Conservation (phyloP, 2,888 invertebrate genomes). For the Phorcus lineatus region DNA sequence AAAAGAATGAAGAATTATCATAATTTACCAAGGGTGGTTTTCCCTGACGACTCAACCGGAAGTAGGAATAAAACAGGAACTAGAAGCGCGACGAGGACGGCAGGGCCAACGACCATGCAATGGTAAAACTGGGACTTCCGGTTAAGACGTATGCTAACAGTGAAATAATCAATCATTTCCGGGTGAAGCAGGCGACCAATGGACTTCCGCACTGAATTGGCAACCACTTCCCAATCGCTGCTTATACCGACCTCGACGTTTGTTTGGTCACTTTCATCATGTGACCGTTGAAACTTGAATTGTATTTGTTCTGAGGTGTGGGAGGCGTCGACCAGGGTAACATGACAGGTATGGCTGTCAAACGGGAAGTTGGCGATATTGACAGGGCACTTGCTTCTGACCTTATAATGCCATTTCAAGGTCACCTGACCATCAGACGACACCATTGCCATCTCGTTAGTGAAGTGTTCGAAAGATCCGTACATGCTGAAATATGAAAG, state of each 20-base stretch:
- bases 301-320: slow-evolving; percentile 30
- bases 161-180: slow-evolving; percentile 27
- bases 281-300: slow-evolving; percentile 24
- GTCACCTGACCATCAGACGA: slow-evolving; percentile 27
- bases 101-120: slow-evolving; percentile 33
- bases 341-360: slow-evolving; percentile 30
- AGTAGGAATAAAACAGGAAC: slow-evolving; percentile 35
- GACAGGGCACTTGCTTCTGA: slow-evolving; percentile 27
- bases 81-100: slow-evolving; percentile 32
- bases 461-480: slow-evolving; percentile 21
- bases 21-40: slow-evolving; percentile 28
- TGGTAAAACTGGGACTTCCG: slow-evolving; percentile 32
- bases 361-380: slow-evolving; percentile 35
- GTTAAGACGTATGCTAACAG: slow-evolving; percentile 19
- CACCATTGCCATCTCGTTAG: slow-evolving; percentile 27
- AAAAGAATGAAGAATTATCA: too few species aligned
- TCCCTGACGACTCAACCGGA: slow-evolving; percentile 24
- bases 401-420: slow-evolving; percentile 31
- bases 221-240: slow-evolving; percentile 26
- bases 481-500: slow-evolving; percentile 24
- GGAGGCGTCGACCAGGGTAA: slow-evolving; percentile 12
- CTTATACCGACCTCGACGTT: slow-evolving; percentile 22
- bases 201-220: not conserved
- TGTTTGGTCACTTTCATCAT: slow-evolving; percentile 1
- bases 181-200: slow-evolving; percentile 15